These are phyloP conservation scores for Pangasianodon hypophthalmus DNA, from an alignment of 2,113 vertebrate species.

Conservation along the genomic window DNA sequence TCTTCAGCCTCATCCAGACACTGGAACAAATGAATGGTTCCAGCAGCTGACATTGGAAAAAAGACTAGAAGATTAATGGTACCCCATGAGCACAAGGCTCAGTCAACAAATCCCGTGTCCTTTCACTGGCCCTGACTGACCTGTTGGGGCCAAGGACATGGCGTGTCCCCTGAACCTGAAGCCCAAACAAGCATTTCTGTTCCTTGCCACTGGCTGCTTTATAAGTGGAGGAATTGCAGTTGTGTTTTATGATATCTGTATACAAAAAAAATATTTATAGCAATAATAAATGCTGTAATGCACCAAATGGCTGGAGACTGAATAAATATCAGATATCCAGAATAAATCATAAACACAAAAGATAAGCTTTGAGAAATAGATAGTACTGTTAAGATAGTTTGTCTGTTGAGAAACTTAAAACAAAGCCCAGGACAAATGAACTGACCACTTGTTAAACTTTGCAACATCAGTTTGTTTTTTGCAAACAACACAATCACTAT, in stretches of 20 bases:
- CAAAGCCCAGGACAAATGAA: slow-evolving; percentile 1
- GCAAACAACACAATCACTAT: slow-evolving; percentile 17
- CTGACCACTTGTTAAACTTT: slow-evolving; percentile 27
- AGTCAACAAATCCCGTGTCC: slow-evolving; percentile 7
- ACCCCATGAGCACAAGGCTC: slow-evolving; percentile 15
- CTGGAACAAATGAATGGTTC: slow-evolving; percentile 48
- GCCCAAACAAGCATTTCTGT: neutral
- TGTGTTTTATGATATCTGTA: neutral
- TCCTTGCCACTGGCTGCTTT: neutral
- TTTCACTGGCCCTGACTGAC: slow-evolving; percentile 2
- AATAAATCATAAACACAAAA: neutral
- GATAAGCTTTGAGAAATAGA: neutral
- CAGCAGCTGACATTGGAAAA: slow-evolving; percentile 46
- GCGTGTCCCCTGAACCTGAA: slow-evolving; percentile 2
- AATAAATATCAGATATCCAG: neutral
- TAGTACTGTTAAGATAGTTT: slow-evolving; percentile 33
- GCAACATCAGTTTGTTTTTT: slow-evolving; percentile 41
- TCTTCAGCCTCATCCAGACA: slow-evolving; percentile 42
- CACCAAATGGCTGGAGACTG: neutral
- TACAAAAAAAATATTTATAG: neutral
- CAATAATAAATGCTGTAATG: slow-evolving; percentile 5
- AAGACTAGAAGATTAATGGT: slow-evolving; percentile 34
- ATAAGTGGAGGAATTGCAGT: neutral
- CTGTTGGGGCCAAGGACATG: slow-evolving; percentile 25
- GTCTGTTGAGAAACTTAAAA: slow-evolving; percentile 12